Evolutionary conservation across 2,797 vertebrate species (phyloP).

Genomic region (Pseudochirops cupreus): DNA sequence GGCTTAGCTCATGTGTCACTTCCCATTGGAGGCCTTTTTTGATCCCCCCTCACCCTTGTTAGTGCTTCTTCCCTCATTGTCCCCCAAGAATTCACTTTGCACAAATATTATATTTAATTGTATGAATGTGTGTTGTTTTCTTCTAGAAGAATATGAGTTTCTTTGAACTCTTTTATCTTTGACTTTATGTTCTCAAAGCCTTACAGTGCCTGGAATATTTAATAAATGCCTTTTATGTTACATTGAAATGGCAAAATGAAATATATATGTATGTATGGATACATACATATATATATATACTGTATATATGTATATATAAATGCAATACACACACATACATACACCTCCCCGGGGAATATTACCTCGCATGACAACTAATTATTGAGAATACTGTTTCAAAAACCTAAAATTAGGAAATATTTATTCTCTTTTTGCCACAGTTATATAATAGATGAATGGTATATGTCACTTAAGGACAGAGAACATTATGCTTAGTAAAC

Average conservation of each 20-base stretch:
- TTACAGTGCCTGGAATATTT: background rate
- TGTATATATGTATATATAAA: too few relatives aligned
- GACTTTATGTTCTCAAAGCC: background rate
- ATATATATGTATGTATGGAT: too few relatives aligned
- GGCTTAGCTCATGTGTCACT: background rate
- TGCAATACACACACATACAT: background rate
- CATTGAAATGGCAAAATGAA: background rate
- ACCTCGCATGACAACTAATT: background rate
- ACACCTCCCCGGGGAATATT: background rate
- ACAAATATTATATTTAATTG: background rate
- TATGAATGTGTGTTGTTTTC: background rate
- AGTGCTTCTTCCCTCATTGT: background rate
- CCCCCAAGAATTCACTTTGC: background rate
- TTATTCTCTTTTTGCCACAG: background rate
- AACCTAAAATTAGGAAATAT: background rate
- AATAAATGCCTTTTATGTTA: background rate
- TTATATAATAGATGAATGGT: background rate
- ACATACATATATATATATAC: too few relatives aligned
- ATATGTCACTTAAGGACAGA: background rate
- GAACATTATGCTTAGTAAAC: background rate
- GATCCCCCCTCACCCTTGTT: background rate
- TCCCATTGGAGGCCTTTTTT: background rate
- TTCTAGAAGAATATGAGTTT: background rate
- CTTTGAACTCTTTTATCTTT: background rate
- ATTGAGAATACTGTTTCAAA: rapidly evolving